Base-by-base conservation (phyloP, 2,113 vertebrate genomes). In the Dissostichus mawsoni region DNA sequence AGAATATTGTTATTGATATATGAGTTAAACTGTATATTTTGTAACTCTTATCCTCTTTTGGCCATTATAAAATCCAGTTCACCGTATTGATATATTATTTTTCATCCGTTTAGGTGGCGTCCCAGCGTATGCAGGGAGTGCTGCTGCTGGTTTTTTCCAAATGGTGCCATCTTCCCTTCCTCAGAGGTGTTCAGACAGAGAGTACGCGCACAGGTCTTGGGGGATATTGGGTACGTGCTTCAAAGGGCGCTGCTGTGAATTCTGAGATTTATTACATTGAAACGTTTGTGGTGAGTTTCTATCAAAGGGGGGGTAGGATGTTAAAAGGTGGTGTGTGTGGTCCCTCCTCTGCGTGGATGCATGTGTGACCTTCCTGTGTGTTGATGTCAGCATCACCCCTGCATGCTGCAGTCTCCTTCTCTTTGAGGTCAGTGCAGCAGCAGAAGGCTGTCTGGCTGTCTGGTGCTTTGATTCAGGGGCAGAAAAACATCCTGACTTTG, bases 81-180 rank as follows among this genome's bases (percentile, higher is more conserved):
- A 16, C 6, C 3, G 20, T 5, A 25, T 0, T 11, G 1, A 18
- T 56, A 29, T 61, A 4, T 56, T 36, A 8, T 59, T 62, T 66
- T 59, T 52, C 11, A 3, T 66, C 41, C 23, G 5, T 82, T 14
- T 48, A 99, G 98, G 96, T 98, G 87, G 97, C 97, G 2, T 98
- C 97, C 0, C 97, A 98, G 85, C 93, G 98, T 70, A 99, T 99
- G 98, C 98, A 99, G 86, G 97, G 98, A 0, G 96, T 99, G 77
- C 95, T 98, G 58, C 92, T 99, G 44, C 93, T 99, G 87, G 95
- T 99, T 33, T 99, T 99, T 86, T 96, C 97, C 78, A 98, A 97
- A 90, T 97, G 96, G 93, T 96, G 94, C 90, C 97, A 97, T 81
- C 95, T 98, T 57, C 97, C 97, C 0, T 97, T 97, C 73, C 94